These are phyloP conservation scores for Nasua narica DNA, from an alignment of 2,797 vertebrate genomes.

Conservation along the genomic window DNA sequence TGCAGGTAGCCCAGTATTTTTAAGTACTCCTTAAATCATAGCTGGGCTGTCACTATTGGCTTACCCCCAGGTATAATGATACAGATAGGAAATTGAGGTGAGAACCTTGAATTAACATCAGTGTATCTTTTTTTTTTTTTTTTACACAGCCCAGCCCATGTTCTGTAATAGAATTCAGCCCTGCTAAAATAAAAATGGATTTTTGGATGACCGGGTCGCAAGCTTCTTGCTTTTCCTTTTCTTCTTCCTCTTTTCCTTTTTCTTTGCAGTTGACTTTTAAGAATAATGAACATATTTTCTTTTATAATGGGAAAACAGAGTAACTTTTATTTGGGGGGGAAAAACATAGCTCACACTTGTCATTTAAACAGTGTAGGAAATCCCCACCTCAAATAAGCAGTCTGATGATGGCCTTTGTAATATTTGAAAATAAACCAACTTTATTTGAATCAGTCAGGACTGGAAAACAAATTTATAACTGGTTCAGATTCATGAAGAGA, in stretches of 20 bases:
- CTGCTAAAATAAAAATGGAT: neutral
- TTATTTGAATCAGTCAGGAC: conserved; percentile 82
- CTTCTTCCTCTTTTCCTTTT: neutral
- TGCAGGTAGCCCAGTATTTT: neutral
- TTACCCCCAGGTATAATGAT: neutral
- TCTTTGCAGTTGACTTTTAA: conserved; percentile 4
- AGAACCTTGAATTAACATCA: neutral
- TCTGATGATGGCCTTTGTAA: conserved; percentile 58
- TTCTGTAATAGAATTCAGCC: neutral
- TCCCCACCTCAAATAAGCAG: conserved; percentile 27
- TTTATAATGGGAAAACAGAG: neutral
- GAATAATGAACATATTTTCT: neutral
- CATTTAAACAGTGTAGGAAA: neutral
- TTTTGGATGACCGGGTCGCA: neutral
- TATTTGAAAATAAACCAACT: conserved; percentile 85
- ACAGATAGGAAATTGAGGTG: neutral
- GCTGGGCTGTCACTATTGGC: neutral
- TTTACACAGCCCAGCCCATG: neutral
- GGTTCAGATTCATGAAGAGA: conserved; percentile 59
- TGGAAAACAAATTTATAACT: conserved; percentile 67
- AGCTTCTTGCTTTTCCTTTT: neutral
- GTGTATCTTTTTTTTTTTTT: neutral
- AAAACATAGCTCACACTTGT: neutral
- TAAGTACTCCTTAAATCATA: neutral
- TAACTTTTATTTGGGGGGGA: neutral